These are phyloP conservation scores for Thera obeliscata DNA, from an alignment of 2,888 invertebrate genomes.

Conservation along the genomic window DNA sequence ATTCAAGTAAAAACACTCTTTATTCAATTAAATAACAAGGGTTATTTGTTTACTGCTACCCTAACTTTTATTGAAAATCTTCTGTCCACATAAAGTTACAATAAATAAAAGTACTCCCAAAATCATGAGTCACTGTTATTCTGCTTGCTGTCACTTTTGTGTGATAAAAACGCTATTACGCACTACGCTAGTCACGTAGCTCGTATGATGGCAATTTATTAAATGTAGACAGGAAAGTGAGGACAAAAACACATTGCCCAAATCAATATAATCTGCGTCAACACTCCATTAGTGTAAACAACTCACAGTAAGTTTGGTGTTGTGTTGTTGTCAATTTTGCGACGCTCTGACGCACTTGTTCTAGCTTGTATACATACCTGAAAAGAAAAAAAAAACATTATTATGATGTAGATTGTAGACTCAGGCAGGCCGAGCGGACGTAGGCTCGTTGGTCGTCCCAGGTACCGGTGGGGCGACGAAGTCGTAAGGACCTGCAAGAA, in stretches of 20 bases:
- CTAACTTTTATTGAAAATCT: too few relatives aligned
- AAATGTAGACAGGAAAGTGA: background rate
- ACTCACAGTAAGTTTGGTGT: constrained; percentile 19
- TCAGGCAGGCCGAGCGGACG: too few relatives aligned
- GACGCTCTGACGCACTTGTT: constrained; percentile 19
- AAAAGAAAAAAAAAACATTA: constrained; percentile 41
- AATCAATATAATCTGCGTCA: constrained; percentile 26
- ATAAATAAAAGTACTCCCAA: background rate
- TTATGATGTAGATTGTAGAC: background rate
- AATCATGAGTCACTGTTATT: background rate
- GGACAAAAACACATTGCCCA: constrained; percentile 7
- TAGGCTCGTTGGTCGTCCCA: too few relatives aligned
- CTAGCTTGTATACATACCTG: constrained; percentile 53
- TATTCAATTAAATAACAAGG: too few relatives aligned
- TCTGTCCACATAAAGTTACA: too few relatives aligned
- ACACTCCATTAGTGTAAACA: constrained; percentile 28
- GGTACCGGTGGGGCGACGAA: too few relatives aligned
- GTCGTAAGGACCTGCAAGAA: too few relatives aligned
- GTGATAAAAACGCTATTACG: background rate
- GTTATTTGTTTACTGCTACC: too few relatives aligned
- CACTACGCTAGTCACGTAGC: background rate
- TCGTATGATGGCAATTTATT: constrained; percentile 7
- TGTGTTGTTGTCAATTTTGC: constrained; percentile 32
- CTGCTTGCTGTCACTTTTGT: background rate
- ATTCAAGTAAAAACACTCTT: too few relatives aligned